phyloP scores from a whole-genome alignment of 2,113 vertebrate genomes.

The Sylvietta virens region DNA sequence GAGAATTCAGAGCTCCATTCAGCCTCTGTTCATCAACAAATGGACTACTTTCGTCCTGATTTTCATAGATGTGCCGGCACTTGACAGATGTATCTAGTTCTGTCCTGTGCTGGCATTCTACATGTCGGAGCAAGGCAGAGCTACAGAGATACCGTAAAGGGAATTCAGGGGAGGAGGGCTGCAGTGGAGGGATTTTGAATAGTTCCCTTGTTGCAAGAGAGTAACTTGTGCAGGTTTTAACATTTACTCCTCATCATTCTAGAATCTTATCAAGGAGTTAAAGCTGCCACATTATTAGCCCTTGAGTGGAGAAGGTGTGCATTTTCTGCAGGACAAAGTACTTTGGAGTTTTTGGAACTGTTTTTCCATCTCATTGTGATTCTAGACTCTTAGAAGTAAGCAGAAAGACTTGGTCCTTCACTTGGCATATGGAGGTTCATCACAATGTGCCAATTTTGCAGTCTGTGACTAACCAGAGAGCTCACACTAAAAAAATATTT shows the following conservation, averaged over 20 bases:
- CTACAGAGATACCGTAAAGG: not conserved
- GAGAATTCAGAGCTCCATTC: not conserved
- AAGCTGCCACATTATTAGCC: not conserved
- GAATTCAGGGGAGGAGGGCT: not conserved
- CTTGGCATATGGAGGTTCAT: not conserved
- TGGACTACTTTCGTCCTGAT: not conserved
- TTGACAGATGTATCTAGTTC: not conserved
- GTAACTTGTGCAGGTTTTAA: not conserved
- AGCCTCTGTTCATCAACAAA: not conserved
- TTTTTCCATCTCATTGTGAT: not conserved
- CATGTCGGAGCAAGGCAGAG: not conserved
- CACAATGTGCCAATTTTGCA: not conserved
- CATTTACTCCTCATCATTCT: not conserved
- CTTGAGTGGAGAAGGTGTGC: not conserved
- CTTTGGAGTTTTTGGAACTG: not conserved
- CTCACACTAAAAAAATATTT: not conserved
- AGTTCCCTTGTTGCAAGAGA: not conserved
- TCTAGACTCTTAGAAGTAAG: not conserved
- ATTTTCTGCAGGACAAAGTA: not conserved
- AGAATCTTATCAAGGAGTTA: not conserved
- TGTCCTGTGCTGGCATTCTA: not conserved
- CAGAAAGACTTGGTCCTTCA: not conserved
- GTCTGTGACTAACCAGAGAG: not conserved
- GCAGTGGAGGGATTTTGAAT: not conserved
- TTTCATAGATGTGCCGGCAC: not conserved